Evolutionary conservation across 2,113 vertebrate species (phyloP), one percentile per base, ranked within the genome.

Genomic region (Charadrius vociferus): DNA sequence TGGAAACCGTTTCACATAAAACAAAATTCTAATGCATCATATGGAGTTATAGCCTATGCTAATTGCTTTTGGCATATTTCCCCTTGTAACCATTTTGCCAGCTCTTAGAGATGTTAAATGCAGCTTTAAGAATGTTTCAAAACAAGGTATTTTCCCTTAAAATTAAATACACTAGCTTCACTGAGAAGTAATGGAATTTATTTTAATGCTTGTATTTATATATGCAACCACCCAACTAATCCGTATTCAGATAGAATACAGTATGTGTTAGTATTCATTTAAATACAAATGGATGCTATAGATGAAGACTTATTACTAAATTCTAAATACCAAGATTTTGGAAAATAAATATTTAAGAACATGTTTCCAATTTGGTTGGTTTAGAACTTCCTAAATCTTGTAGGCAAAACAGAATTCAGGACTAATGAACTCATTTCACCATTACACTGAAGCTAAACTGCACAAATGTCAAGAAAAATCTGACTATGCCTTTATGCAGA

Each of bases 21-120:
- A 87, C 41, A 93, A 96, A 97, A 96, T 95, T 86, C 65, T 88
- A 96, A 91, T 88, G 90, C 37, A 96, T 94, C 66, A 83, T 80
- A 86, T 18, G 59, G 62, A 97, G 18, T 81, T 84, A 94, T 34
- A 78, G 62, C 58, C 83, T 86, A 95, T 87, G 80, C 62, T 96
- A 91, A 96, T 92, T 94, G 80, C 36, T 93, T 94, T 88, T 89
- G 92, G 73, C 80, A 62, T 81, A 93, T 75, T 90, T 89, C 61
- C 77, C 58, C n/a, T 89, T 72, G 17, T 80, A 91, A 92, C 26
- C 32, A 77, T 92, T 93, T 82, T 89, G 26, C 24, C 37, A 87
- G 47, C 18, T 84, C 82, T 72, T 34, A 32, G 21, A 92, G 49
- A 49, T 61, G 43, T 67, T 43, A 84, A 88, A 93, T 41, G 29